Conservation (phyloP, 2,113 vertebrate genomes). For the Saccopteryx bilineata region DNA sequence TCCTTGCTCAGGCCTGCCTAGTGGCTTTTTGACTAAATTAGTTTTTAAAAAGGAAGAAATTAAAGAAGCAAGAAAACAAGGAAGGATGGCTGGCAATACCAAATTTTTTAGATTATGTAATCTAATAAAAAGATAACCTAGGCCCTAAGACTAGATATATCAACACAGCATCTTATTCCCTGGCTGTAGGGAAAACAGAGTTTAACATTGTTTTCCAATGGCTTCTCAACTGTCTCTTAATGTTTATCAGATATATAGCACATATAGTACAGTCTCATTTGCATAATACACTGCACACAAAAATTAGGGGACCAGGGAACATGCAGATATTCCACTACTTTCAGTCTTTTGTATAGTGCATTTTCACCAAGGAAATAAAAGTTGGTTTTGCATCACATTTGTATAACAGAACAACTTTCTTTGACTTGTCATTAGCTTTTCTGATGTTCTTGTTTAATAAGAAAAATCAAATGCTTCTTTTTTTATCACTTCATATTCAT, state of each 20-base stretch:
- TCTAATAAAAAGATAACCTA: background rate
- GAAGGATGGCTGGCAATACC: background rate
- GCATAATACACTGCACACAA: too few relatives aligned
- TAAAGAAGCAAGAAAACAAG: background rate
- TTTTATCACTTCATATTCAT: too few relatives aligned
- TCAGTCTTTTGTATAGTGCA: too few relatives aligned
- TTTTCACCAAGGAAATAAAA: too few relatives aligned
- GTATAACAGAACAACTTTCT: too few relatives aligned
- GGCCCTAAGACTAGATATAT: background rate
- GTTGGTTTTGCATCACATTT: too few relatives aligned
- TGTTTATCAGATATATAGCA: background rate
- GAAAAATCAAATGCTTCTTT: too few relatives aligned
- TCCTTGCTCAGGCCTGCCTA: background rate
- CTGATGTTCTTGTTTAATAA: too few relatives aligned
- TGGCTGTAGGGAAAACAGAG: background rate
- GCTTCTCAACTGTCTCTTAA: background rate
- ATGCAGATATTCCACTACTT: too few relatives aligned
- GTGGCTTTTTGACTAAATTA: constrained; percentile 46
- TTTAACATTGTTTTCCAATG: background rate
- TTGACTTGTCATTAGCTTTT: too few relatives aligned
- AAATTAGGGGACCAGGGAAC: too few relatives aligned
- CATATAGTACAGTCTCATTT: too few relatives aligned
- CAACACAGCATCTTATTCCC: background rate
- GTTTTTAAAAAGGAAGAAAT: constrained; percentile 16
- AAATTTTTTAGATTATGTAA: background rate